phyloP scores from a whole-genome alignment of 2,888 invertebrate genomes.

The Diaphora mendica region DNA sequence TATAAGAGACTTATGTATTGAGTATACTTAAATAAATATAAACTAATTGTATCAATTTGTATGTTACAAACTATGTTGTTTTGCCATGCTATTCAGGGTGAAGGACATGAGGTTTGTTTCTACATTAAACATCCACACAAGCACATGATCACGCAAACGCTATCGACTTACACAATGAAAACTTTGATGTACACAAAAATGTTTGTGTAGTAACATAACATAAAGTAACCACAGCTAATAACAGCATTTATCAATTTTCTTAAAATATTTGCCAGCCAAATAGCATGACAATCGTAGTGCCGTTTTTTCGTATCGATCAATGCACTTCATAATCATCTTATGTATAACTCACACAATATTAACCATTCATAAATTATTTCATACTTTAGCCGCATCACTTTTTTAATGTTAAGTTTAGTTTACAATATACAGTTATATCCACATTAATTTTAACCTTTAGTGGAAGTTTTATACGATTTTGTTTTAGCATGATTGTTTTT shows the following conservation, averaged over 20 bases:
- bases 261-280: conserved; percentile 61
- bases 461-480: conserved; percentile 54
- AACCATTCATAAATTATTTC: conserved; percentile 21
- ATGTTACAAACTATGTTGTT: conserved; percentile 78
- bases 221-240: conserved; percentile 26
- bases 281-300: conserved; percentile 67
- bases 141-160: conserved; percentile 56
- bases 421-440: conserved; percentile 27
- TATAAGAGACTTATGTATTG: conserved; percentile 18
- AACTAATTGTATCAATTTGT: conserved; percentile 57
- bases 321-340: conserved; percentile 37
- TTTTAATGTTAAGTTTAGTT: conserved; percentile 35
- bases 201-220: conserved; percentile 20
- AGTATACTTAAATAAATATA: conserved; percentile 33
- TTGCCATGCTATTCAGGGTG: conserved; percentile 84
- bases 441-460: conserved; percentile 25
- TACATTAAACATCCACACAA: conserved; percentile 64
- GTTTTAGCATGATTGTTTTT: conserved; percentile 71
- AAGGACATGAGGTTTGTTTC: conserved; percentile 84
- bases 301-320: conserved; percentile 49
- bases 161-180: conserved; percentile 46
- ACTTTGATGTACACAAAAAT: conserved; percentile 43
- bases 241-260: conserved; percentile 50
- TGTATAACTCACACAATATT: conserved; percentile 33
- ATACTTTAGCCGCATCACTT: conserved; percentile 19